Base-by-base conservation (phyloP, 1,140 invertebrate species). In the Trichogramma pretiosum region DNA sequence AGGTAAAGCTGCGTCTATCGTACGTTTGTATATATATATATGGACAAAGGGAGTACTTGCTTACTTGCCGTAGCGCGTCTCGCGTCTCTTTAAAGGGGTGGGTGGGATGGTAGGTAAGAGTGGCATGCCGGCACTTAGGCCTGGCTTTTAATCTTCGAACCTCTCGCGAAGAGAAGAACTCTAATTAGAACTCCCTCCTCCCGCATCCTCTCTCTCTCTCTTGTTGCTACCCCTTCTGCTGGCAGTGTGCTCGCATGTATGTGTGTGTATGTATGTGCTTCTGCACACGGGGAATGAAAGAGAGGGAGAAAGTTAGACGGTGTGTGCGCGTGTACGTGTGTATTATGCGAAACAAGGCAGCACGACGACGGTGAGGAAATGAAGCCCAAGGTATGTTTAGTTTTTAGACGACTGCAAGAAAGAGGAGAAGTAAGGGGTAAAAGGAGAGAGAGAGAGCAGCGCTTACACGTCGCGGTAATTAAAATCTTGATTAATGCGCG, bases 401-500 rank as follows among this genome's bases (percentile, higher is more conserved):
- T 65, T 65, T 65, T 67, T 65, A 65, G 62, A 41, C 53, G 52
- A n/a, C n/a, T n/a, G n/a, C n/a, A n/a, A n/a, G n/a, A n/a, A n/a
- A n/a, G n/a, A n/a, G n/a, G n/a, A n/a, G n/a, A n/a, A n/a, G n/a
- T n/a, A n/a, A n/a, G n/a, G n/a, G n/a, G n/a, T n/a, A n/a, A n/a
- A n/a, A n/a, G n/a, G n/a, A n/a, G n/a, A n/a, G n/a, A n/a, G n/a
- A n/a, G n/a, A n/a, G n/a, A n/a, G n/a, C n/a, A n/a, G 56, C 60
- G 58, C 59, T 61, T 65, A 65, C 64, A 65, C 57, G 63, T 56
- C 56, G 57, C 56, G 64, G 63, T 68, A 67, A 70, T 70, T 68
- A 70, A 67, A 67, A 68, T 64, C 65, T 65, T 67, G 65, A 68
- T 70, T 67, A 67, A 68, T 68, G 65, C 62, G 61, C n/a, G n/a